Evolutionary conservation across 2,797 vertebrate genomes (phyloP), one percentile per base, ranked within the genome.

Genomic region (Ctenosaura bakeri): DNA sequence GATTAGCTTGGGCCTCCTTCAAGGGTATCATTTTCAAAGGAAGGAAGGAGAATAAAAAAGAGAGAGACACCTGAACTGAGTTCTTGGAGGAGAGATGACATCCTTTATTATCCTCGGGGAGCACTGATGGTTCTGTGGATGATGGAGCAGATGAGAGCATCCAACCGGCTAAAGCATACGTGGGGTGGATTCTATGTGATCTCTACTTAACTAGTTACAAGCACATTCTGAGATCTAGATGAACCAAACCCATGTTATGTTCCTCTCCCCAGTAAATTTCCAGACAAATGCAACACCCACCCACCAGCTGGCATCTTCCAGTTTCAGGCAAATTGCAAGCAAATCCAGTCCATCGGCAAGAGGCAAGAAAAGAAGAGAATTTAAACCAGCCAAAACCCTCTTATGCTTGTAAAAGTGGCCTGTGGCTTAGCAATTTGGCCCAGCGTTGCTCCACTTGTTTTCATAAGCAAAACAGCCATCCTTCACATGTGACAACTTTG

Each of bases 1-100:
- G 87, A 95, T 96, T 92, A 92, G 4, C 54, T 88, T 93, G 88
- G 52, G 62, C 84, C 94, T 94, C 94, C 92, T 85, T 95, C 88
- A 93, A 93, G 42, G 79, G 13, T 89, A 88, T 85, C 88, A 89
- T 94, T 94, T 94, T 91, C 2, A 54, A 46, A 42, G 76, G 89
- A 20, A 32, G 59, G 0, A 8, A 0, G 42, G 87, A 87, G 76
- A 56, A 4, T 14, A 59, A 62, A 35, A 18, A 24, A 24, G 22
- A 24, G 29, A 54, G 9, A 0, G 54, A 7, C 3, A 42, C 54
- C 1, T 10, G 20, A n/a, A 16, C 26, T 56, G 35, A 24, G 0
- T 4, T 9, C 78, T 85, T 62, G 59, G 59, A 5, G 5, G 92
- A 77, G 35, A 29, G 29, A 14, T 0, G 78, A 14, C 42, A 22